Evolutionary conservation across 2,797 vertebrate genomes (phyloP).

Genomic region (Chrysocyon brachyurus): DNA sequence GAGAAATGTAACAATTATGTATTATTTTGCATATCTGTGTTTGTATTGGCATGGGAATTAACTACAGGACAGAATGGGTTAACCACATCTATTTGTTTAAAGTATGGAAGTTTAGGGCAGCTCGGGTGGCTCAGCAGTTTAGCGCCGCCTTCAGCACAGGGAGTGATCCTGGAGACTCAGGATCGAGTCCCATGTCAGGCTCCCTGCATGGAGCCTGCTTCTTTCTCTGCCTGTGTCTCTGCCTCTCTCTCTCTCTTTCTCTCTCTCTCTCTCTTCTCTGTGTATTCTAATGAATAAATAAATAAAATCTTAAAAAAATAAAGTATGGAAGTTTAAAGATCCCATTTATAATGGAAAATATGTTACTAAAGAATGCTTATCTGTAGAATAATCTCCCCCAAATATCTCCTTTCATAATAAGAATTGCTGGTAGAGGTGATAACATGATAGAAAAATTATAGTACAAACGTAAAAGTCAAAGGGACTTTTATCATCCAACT

Average conservation of each 20-base stretch:
- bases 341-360: constrained; percentile 20
- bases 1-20: not conserved
- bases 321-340: not conserved
- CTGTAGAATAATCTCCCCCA: constrained; percentile 42
- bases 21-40: not conserved
- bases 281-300: too few species aligned
- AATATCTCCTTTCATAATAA: constrained; percentile 70
- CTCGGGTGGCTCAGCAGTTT: too few species aligned
- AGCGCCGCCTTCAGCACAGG: too few species aligned
- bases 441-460: constrained; percentile 78
- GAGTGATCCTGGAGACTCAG: too few species aligned
- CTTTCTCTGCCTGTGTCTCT: too few species aligned
- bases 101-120: not conserved
- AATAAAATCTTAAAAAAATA: too few species aligned
- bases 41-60: not conserved
- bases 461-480: constrained; percentile 71
- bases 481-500: constrained; percentile 79
- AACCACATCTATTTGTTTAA: constrained; percentile 45
- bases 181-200: too few species aligned
- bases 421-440: constrained; percentile 67
- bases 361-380: constrained; percentile 46
- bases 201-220: too few species aligned
- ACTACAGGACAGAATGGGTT: not conserved
- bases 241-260: too few species aligned
- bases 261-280: too few species aligned